These are phyloP conservation scores for Chaetogeoica ovagalla DNA, from an alignment of 2,888 invertebrate species.

Conservation along the genomic window DNA sequence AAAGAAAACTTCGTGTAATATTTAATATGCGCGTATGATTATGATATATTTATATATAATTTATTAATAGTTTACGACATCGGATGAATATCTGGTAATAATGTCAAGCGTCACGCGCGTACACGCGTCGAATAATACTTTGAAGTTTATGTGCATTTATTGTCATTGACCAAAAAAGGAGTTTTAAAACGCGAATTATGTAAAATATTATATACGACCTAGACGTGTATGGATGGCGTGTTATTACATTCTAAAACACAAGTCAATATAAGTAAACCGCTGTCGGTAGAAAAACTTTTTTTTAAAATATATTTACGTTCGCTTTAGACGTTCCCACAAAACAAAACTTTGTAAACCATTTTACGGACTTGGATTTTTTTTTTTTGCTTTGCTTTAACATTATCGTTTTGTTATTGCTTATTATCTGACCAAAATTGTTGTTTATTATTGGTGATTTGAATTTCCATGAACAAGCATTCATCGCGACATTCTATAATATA, in stretches of 20 bases:
- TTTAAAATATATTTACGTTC: background rate
- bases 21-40: no score
- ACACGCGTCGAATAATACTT: background rate
- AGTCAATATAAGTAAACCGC: slow-evolving; percentile 3
- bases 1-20: no score
- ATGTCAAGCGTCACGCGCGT: background rate
- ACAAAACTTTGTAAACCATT: slow-evolving; percentile 12
- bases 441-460: slow-evolving; percentile 24
- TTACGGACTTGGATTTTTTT: slow-evolving; percentile 9
- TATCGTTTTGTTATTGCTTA: background rate
- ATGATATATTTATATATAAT: background rate
- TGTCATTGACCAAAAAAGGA: background rate
- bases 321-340: background rate
- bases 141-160: background rate
- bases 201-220: background rate
- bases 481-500: background rate
- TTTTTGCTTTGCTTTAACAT: background rate
- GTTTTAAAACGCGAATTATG: slow-evolving; percentile 9
- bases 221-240: background rate
- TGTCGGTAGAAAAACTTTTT: background rate
- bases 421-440: slow-evolving; percentile 5
- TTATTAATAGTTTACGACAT: background rate
- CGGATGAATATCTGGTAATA: background rate
- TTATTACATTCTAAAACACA: background rate
- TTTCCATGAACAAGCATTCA: slow-evolving; percentile 1